phyloP scores from a whole-genome alignment of 2,113 vertebrate genomes.

The Campylomormyrus tamandua region DNA sequence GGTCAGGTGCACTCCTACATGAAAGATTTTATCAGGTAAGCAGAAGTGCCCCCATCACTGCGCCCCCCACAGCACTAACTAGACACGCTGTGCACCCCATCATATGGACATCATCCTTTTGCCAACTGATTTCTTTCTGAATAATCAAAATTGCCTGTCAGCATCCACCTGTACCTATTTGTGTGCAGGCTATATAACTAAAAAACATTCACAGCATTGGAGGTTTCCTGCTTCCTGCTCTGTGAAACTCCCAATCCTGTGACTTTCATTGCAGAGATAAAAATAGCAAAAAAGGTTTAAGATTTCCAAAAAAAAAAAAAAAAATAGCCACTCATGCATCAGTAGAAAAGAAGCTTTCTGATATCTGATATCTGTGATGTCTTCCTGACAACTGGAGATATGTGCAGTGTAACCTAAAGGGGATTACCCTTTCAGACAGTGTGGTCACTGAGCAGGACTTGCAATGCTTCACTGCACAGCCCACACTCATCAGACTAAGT shows the following conservation, averaged over 20 bases:
- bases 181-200: neutral
- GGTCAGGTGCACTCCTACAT: constrained; percentile 23
- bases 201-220: neutral
- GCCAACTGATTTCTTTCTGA: neutral
- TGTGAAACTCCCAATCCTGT: neutral
- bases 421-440: neutral
- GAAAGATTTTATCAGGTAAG: constrained; percentile 19
- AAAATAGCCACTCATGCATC: too few relatives aligned
- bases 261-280: neutral
- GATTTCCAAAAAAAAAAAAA: neutral
- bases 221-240: neutral
- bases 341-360: neutral
- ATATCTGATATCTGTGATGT: neutral
- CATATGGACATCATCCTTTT: neutral
- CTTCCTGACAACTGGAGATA: neutral
- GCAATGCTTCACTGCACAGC: neutral
- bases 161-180: neutral
- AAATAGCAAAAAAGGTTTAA: neutral
- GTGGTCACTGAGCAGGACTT: neutral
- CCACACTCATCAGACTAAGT: neutral
- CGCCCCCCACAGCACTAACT: neutral
- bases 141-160: neutral
- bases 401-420: neutral
- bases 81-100: neutral
- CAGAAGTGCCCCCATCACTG: neutral